These are phyloP conservation scores for Cariama cristata DNA, from an alignment of 2,113 vertebrate species.

Conservation along the genomic window DNA sequence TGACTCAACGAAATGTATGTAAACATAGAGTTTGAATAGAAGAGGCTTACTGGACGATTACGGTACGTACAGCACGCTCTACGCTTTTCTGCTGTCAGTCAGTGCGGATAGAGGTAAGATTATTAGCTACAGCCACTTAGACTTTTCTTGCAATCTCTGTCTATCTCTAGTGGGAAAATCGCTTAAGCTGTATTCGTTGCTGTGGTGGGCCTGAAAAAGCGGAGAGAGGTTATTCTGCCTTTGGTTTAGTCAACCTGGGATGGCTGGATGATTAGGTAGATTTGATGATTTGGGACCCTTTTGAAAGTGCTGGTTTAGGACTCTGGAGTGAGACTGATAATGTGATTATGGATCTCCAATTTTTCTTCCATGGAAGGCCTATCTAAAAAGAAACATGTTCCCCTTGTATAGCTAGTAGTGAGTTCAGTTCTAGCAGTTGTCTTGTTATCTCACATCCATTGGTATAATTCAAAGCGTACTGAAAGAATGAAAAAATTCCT, in stretches of 20 bases:
- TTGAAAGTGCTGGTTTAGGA: not conserved
- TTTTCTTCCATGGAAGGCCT: not conserved
- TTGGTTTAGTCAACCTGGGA: not conserved
- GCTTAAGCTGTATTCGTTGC: not conserved
- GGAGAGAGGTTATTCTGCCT: not conserved
- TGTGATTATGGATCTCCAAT: not conserved
- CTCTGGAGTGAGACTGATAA: not conserved
- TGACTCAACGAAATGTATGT: not conserved
- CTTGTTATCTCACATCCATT: not conserved
- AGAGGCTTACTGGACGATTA: not conserved
- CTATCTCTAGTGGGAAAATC: not conserved
- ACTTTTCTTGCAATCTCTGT: not conserved
- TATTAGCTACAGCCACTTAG: not conserved
- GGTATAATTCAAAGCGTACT: not conserved
- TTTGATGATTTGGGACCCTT: not conserved
- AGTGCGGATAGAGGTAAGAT: not conserved
- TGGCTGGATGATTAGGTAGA: not conserved
- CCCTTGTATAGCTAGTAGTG: not conserved
- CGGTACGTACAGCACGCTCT: accelerated
- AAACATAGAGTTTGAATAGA: not conserved
- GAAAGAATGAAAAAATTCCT: not conserved
- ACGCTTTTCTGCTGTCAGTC: not conserved
- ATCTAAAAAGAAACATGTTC: not conserved
- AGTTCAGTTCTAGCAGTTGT: not conserved
- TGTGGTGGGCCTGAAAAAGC: not conserved